Conservation (phyloP, 2,888 invertebrate species). For the Lasioglossum vierecki region DNA sequence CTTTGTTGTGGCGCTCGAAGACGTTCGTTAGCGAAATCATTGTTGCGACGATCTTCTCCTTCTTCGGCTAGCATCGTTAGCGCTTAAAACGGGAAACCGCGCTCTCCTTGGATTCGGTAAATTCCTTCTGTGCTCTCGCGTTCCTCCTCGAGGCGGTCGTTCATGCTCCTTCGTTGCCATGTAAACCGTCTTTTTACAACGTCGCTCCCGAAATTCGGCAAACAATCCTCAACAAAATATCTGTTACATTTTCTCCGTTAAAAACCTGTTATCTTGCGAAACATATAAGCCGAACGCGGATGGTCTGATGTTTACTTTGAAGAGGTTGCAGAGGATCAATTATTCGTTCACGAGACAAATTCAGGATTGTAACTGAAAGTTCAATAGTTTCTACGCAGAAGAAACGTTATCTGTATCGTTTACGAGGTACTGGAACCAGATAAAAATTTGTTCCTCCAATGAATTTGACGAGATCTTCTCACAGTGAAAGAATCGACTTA, state of each 20-base stretch:
- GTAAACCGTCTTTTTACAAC: not conserved
- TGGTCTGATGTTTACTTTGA: conserved; percentile 41
- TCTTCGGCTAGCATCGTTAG: conserved; percentile 52
- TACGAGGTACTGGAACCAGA: not conserved
- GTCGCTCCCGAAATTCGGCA: not conserved
- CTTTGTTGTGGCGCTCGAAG: conserved; percentile 80
- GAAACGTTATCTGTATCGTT: not conserved
- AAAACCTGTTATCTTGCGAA: conserved; percentile 44
- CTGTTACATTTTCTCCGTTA: conserved; percentile 63
- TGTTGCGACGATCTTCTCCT: conserved; percentile 66
- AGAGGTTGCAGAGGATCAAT: conserved; percentile 71
- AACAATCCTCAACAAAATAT: not conserved
- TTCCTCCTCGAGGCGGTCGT: too few species aligned
- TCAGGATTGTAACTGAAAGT: conserved; percentile 76
- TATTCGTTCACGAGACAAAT: conserved; percentile 74
- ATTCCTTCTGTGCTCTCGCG: conserved; percentile 15
- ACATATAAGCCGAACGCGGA: conserved; percentile 30
- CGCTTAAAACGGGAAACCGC: conserved; percentile 46
- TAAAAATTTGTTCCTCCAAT: not conserved
- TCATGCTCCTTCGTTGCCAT: not conserved
- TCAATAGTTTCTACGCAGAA: conserved; percentile 47
- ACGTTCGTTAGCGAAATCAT: conserved; percentile 79
- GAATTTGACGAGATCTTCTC: not conserved
- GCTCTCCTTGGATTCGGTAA: conserved; percentile 51
- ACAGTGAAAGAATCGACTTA: not conserved